These are phyloP conservation scores for Alethe castanea DNA, from an alignment of 2,113 vertebrate species.

Conservation along the genomic window DNA sequence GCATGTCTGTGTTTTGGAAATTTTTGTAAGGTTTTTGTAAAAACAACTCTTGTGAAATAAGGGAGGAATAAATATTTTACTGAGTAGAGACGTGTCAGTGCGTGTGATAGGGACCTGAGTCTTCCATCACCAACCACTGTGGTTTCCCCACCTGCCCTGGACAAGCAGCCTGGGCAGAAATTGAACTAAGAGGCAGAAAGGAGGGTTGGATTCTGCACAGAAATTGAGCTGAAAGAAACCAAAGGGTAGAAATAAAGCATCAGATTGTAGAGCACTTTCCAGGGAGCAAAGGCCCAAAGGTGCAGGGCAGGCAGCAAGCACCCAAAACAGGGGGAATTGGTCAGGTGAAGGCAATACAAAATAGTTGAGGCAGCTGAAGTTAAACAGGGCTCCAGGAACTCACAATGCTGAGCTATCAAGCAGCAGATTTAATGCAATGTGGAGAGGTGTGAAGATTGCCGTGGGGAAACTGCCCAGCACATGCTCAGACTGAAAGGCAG, in stretches of 20 bases:
- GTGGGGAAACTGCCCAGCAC: not conserved
- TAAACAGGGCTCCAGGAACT: not conserved
- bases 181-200: not conserved
- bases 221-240: not conserved
- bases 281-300: not conserved
- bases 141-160: not conserved
- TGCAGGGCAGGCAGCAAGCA: not conserved
- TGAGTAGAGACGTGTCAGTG: not conserved
- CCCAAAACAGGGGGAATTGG: not conserved
- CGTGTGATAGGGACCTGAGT: not conserved
- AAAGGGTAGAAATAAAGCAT: not conserved
- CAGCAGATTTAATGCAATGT: not conserved
- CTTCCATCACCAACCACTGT: not conserved
- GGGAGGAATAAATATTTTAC: conserved; percentile 65
- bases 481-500: not conserved
- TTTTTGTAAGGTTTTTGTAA: conserved; percentile 59
- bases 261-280: not conserved
- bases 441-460: not conserved
- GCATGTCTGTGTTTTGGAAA: conserved; percentile 50
- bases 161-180: not conserved
- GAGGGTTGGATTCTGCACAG: not conserved
- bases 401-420: not conserved
- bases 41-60: conserved; percentile 66
- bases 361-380: not conserved
- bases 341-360: not conserved